Conservation (phyloP, 2,113 vertebrate species). For the Pseudorasbora parva region DNA sequence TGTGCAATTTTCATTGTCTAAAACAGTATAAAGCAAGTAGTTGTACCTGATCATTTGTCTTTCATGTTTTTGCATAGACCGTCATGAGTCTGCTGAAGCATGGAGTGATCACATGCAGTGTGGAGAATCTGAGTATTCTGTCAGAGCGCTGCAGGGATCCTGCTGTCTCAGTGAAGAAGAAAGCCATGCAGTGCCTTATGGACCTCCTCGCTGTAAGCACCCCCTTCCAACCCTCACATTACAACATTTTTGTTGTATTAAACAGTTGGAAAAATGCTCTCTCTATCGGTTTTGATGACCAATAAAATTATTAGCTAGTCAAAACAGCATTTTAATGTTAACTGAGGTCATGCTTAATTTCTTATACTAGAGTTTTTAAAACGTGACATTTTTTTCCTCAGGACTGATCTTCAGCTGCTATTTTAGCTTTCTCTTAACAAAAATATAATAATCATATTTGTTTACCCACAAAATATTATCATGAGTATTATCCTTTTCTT, state of each 20-base stretch:
- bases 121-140: conserved; percentile 79
- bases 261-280: neutral
- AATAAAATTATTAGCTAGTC: neutral
- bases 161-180: conserved; percentile 88
- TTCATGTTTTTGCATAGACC: conserved; percentile 73
- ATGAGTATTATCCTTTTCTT: too few relatives aligned
- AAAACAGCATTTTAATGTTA: neutral
- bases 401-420: neutral
- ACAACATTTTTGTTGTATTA: neutral
- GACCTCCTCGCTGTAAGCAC: conserved; percentile 87
- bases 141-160: conserved; percentile 89
- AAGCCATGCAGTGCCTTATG: conserved; percentile 85
- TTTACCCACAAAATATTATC: neutral
- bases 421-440: neutral
- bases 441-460: neutral
- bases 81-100: conserved; percentile 85
- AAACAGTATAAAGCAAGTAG: neutral
- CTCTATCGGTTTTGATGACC: neutral
- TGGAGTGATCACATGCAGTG: conserved; percentile 65
- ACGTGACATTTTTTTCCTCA: neutral
- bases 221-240: neutral
- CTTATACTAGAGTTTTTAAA: neutral
- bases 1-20: too few relatives aligned
- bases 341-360: neutral
- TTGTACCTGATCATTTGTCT: neutral